These are phyloP conservation scores for Hirtodrosophila cameraria DNA, from an alignment of 2,888 invertebrate species.

Conservation along the genomic window DNA sequence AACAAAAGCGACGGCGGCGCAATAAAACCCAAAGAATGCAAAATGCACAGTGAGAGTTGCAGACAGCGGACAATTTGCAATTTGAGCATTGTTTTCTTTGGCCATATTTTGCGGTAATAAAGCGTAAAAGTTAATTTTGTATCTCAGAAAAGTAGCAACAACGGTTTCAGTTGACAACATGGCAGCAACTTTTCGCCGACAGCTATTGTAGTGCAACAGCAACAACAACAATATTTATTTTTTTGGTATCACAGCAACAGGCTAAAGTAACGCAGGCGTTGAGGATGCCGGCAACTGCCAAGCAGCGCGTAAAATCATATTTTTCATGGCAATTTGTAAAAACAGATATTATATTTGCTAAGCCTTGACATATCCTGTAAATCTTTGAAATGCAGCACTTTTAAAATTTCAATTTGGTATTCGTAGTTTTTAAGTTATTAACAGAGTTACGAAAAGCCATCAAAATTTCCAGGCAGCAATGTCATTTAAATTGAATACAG, in stretches of 20 bases:
- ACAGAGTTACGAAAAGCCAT: neutral
- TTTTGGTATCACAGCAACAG: constrained; percentile 53
- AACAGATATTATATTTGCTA: neutral
- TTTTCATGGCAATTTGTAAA: constrained; percentile 68
- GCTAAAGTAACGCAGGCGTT: constrained; percentile 8
- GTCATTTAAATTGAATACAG: too few relatives aligned
- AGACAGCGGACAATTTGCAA: constrained; percentile 40
- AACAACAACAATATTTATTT: constrained; percentile 34
- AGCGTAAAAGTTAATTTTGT: constrained; percentile 74
- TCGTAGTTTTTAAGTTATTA: too few relatives aligned
- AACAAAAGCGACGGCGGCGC: constrained; percentile 47
- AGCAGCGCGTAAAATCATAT: constrained; percentile 71
- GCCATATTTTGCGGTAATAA: constrained; percentile 68
- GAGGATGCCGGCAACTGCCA: constrained; percentile 2
- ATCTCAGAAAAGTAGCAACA: constrained; percentile 43
- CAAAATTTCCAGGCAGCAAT: too few relatives aligned
- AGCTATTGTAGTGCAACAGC: constrained; percentile 11
- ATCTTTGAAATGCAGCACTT: too few relatives aligned
- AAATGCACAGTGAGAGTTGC: constrained; percentile 26
- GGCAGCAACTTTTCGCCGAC: constrained; percentile 30
- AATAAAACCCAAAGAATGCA: constrained; percentile 40
- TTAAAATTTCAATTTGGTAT: too few relatives aligned
- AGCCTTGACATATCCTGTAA: neutral
- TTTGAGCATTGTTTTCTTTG: constrained; percentile 65
- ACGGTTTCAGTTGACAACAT: constrained; percentile 50